Percentiles rank a stretch among this genome's conserved stretches.
These are phyloP conservation scores for Ascaphus truei DNA, from an alignment of 2,113 vertebrate genomes.

Conservation along the genomic window DNA sequence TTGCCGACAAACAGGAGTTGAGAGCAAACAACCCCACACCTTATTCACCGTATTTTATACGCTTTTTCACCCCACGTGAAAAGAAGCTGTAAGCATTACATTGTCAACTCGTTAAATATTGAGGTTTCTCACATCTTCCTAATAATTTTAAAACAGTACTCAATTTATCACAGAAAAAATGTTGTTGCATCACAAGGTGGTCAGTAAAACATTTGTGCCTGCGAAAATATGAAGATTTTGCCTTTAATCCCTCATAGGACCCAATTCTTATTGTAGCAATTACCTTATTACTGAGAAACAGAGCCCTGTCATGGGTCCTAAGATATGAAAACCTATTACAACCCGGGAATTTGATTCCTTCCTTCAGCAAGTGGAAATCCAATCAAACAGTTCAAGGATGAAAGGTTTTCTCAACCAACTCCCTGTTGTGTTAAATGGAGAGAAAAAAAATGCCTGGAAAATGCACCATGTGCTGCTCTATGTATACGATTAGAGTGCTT, in stretches of 20 bases:
- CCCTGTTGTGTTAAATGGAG: conserved; percentile 36
- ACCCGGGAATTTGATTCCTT: conserved; percentile 27
- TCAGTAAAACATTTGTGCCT: not conserved
- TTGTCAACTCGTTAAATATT: too few relatives aligned
- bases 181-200: too few relatives aligned
- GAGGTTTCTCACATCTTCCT: too few relatives aligned
- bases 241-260: conserved; percentile 12
- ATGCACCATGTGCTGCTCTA: conserved; percentile 11
- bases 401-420: conserved; percentile 34
- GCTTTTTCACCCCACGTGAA: too few relatives aligned
- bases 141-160: too few relatives aligned
- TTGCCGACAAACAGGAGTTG: too few relatives aligned
- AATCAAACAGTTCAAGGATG: conserved; percentile 37
- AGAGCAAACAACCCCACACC: too few relatives aligned
- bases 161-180: too few relatives aligned
- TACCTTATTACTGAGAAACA: conserved; percentile 31
- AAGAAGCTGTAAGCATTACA: too few relatives aligned
- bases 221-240: not conserved
- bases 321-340: conserved; percentile 34
- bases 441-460: conserved; percentile 32
- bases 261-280: conserved; percentile 24
- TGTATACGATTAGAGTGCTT: conserved; percentile 18
- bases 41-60: too few relatives aligned
- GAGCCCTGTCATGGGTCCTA: conserved; percentile 20
- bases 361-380: conserved; percentile 34